Evolutionary conservation across 2,797 vertebrate genomes (phyloP).

Genomic region (Bryconaethiops microstoma): DNA sequence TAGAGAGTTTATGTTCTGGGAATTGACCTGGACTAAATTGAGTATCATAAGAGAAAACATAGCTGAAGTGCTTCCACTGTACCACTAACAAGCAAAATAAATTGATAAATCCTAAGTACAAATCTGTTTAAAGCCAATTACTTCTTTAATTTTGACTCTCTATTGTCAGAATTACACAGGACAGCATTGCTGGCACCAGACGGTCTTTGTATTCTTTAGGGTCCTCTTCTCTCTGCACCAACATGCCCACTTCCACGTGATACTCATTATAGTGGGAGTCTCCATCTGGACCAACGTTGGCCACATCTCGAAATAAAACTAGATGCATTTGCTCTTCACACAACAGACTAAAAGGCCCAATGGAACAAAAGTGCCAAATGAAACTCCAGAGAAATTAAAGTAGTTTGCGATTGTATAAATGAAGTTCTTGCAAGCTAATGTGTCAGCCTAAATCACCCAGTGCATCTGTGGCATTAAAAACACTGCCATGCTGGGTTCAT

Average conservation of each 20-base stretch:
- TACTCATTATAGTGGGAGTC: slow-evolving; percentile 50
- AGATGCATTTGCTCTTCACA: slow-evolving; percentile 6
- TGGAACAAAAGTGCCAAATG: background rate
- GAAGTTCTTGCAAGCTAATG: slow-evolving; percentile 6
- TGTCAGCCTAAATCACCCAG: background rate
- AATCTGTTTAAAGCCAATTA: slow-evolving; percentile 63
- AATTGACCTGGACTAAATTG: slow-evolving; percentile 19
- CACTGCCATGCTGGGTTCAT: background rate
- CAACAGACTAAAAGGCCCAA: background rate
- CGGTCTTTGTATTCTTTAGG: slow-evolving; percentile 51
- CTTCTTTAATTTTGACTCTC: slow-evolving; percentile 49
- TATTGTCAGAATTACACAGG: slow-evolving; percentile 62
- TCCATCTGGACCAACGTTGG: slow-evolving; percentile 42
- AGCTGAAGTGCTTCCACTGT: slow-evolving; percentile 62
- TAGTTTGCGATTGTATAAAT: background rate
- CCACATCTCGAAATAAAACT: slow-evolving; percentile 38
- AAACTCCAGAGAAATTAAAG: slow-evolving; percentile 22
- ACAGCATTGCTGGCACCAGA: slow-evolving; percentile 43
- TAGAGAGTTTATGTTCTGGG: slow-evolving; percentile 14
- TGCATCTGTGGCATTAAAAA: slow-evolving; percentile 5
- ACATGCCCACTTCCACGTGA: slow-evolving; percentile 52
- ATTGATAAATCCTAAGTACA: slow-evolving; percentile 71
- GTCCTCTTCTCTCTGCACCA: slow-evolving; percentile 42
- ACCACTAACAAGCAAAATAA: slow-evolving; percentile 67
- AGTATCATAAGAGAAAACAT: slow-evolving; percentile 13